Evolutionary conservation across 1,140 invertebrate genomes (phyloP), one percentile per base, ranked within the genome.

Genomic region (Drosophila pallidifrons): DNA sequence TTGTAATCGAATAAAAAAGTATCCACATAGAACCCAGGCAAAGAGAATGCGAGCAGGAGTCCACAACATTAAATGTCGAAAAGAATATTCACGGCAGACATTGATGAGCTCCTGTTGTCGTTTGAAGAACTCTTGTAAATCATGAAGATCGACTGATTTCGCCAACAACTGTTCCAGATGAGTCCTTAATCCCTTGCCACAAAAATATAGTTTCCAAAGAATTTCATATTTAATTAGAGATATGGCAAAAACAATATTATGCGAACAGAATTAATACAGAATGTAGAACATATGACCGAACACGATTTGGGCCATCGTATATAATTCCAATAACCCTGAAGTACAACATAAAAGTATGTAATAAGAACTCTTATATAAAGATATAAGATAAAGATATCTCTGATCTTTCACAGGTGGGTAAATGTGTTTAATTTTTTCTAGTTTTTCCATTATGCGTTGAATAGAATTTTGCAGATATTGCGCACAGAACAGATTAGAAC

Each of bases 151-250:
- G 13, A 10, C 11, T 13, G 2, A 2, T 8, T 41, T 16, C n/a
- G 4, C 13, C 1, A 63, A 13, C 11, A 38, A n/a, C 32, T 13
- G 3, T 7, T 25, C 30, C 1, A 63, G 16, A 1, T 63, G 60
- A 10, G 3, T 11, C 32, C 51, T 25, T 11, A 63, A 3, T n/a
- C 46, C 30, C 3, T 51, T 51, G 30, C 28, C 60, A 8, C 8
- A n/a, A 8, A 3, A 16, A 3, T 5, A 63, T 3, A 38, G 35
- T 16, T 51, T 51, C 46, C 60, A 63, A 10, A 63, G 46, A 28
- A 45, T 45, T 8, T 5, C 41, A 13, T 45, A 59, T 32, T 28
- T 59, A 11, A 45, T 5, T 20, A 59, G 38, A 3, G 57, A 59
- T 3, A 32, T 59, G 1, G n/a, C 16, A 45, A 4, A 49, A 15